Percentiles rank a stretch among this genome's conserved stretches.
Conservation (phyloP, 2,888 invertebrate genomes). For the Pseudolycoriella hygida region DNA sequence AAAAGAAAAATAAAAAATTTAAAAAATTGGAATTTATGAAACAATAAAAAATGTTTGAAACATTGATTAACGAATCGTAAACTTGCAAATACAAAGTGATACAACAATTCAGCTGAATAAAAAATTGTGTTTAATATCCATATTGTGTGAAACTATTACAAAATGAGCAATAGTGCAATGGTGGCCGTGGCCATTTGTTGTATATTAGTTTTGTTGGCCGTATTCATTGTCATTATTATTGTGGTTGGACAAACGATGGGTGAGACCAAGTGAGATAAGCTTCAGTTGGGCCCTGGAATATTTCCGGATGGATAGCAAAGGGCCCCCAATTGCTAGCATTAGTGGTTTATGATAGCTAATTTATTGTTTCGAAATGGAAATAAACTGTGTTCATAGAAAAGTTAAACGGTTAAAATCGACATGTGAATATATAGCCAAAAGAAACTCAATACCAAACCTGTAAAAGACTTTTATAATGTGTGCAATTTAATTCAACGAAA, state of each 20-base stretch:
- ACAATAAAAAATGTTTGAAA: too few relatives aligned
- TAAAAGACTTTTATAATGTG: too few relatives aligned
- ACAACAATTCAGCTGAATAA: too few relatives aligned
- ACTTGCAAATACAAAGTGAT: background rate
- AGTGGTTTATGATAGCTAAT: background rate
- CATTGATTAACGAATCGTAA: too few relatives aligned
- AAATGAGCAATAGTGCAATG: conserved; percentile 38
- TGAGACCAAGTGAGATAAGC: conserved; percentile 36
- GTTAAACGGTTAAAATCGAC: too few relatives aligned
- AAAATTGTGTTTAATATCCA: too few relatives aligned
- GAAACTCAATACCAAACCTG: too few relatives aligned
- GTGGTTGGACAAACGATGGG: conserved; percentile 63
- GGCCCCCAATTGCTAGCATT: conserved; percentile 14
- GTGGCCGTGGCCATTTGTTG: conserved; percentile 72
- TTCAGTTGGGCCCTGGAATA: conserved; percentile 31
- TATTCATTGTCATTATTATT: conserved; percentile 67
- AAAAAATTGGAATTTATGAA: too few relatives aligned
- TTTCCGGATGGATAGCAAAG: conserved; percentile 31
- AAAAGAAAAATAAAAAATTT: too few relatives aligned
- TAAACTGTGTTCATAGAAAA: conserved; percentile 4
- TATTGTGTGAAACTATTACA: too few relatives aligned
- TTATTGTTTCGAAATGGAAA: background rate
- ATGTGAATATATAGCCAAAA: too few relatives aligned
- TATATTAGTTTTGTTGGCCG: conserved; percentile 59
- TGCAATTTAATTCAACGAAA: too few relatives aligned